phyloP scores from a whole-genome alignment of 2,888 invertebrate species.

The Drosophila nigricruria region DNA sequence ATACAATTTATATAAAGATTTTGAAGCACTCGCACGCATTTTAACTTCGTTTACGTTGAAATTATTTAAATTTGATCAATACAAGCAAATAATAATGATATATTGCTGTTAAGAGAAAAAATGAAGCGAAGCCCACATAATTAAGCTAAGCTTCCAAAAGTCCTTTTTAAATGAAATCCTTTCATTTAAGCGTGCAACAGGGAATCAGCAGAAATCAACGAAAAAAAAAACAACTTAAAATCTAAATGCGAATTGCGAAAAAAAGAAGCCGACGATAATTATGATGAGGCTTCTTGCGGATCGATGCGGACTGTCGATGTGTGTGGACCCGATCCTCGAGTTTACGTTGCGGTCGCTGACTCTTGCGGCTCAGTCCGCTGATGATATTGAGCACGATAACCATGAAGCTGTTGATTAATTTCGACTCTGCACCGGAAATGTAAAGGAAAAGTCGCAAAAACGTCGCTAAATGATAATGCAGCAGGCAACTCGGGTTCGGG shows the following conservation, averaged over 20 bases:
- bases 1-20: neutral
- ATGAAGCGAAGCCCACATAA: conserved; percentile 33
- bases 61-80: neutral
- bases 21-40: neutral
- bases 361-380: conserved; percentile 38
- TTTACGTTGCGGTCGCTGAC: conserved; percentile 52
- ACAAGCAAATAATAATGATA: conserved; percentile 7
- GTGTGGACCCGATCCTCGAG: conserved; percentile 13
- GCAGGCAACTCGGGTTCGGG: conserved; percentile 29
- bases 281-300: conserved; percentile 62
- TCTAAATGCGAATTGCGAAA: conserved; percentile 21
- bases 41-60: neutral
- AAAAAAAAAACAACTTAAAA: conserved; percentile 8
- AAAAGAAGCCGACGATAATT: conserved; percentile 65
- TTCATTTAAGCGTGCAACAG: conserved; percentile 20
- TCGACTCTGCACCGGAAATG: conserved; percentile 74
- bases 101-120: neutral
- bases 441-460: conserved; percentile 60
- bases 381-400: conserved; percentile 58
- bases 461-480: conserved; percentile 72
- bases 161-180: conserved; percentile 57
- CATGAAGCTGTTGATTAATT: conserved; percentile 81
- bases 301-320: conserved; percentile 21
- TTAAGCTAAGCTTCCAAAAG: conserved; percentile 45
- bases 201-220: conserved; percentile 5